Base-by-base conservation (phyloP, 2,888 invertebrate genomes). In the Lagria hirta region DNA sequence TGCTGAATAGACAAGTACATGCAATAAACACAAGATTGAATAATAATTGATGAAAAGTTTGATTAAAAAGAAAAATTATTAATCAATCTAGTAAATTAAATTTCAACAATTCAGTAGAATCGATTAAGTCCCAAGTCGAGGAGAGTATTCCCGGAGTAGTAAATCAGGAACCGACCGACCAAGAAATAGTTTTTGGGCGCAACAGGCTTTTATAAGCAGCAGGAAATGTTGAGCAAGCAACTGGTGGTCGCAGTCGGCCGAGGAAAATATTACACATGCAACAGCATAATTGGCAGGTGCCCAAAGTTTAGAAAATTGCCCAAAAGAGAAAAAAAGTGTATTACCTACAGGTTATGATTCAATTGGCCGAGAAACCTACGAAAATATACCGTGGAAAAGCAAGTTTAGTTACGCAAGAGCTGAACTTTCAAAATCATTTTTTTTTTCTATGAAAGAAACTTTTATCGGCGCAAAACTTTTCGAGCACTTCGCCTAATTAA, bases 261-360 rank as follows among this genome's bases (percentile, higher is more conserved):
- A 55, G 52, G 61, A 67, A 68, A 66, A 65, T 66, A 67, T 68
- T 64, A 66, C 66, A 64, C 68, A 68, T 69, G 69, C 69, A 69
- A 67, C 67, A 69, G 62, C 45, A 60, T 69, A 69, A 70, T 69
- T 70, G 69, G 69, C 70, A 68, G 65, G 64, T 63, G 58, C 61
- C 63, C 63, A 63, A 46, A 28, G 36, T 46, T 35, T 28, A 10
- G 28, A 14, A 28, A 28, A 28, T 28, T 12, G 5, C 28, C 5
- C 28, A 11, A n/a, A n/a, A n/a, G n/a, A n/a, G n/a, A n/a, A n/a
- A n/a, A n/a, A n/a, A n/a, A n/a, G n/a, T n/a, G n/a, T n/a, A n/a
- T n/a, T n/a, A n/a, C n/a, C n/a, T n/a, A n/a, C n/a, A n/a, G n/a
- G n/a, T n/a, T n/a, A n/a, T n/a, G n/a, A n/a, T n/a, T n/a, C n/a